Evolutionary conservation across 2,888 invertebrate species (phyloP), one percentile per base, ranked within the genome.

Genomic region (Busseola fusca): DNA sequence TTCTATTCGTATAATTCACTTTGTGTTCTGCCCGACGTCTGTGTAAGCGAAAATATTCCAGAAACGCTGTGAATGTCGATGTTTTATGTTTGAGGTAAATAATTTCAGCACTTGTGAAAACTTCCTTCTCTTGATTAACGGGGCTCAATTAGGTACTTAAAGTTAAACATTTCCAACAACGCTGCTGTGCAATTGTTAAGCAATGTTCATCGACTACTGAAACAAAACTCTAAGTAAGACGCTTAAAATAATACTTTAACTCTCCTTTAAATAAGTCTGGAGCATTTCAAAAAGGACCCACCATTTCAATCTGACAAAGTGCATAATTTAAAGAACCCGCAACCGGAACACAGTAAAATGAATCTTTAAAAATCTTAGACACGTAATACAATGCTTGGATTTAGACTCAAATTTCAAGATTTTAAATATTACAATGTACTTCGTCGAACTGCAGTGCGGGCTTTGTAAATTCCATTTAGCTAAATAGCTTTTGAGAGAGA

Each of bases 401-500:
- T 94, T 92, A 93, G 91, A 92, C 92, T 94, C 91, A 93, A 93
- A 94, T 94, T 95, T 94, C 91, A 87, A 92, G 92, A 94, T 95
- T 95, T 95, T 95, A 95, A 95, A 95, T 95, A 95, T 95, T 93
- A 93, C 94, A 94, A 90, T 94, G 93, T 95, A 94, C 94, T 93
- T 92, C 91, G 93, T 94, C 94, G 94, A 95, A 95, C 95, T 95
- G 95, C 95, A 95, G 93, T 94, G 94, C 95, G 92, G 95, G 94
- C 94, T 94, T 92, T 93, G 95, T 95, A 95, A 95, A 95, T 95
- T 95, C 95, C 95, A 95, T 95, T 95, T 95, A 94, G 94, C 93
- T 95, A 95, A 95, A 95, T 95, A 95, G 95, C 95, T 95, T 95
- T 95, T 92, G 91, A 91, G 94, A 91, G 87, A 95, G 95, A 95